Percentiles rank a stretch among this genome's conserved stretches.
phyloP scores from a whole-genome alignment of 1,140 invertebrate genomes.

The Sycophaga agraensis region DNA sequence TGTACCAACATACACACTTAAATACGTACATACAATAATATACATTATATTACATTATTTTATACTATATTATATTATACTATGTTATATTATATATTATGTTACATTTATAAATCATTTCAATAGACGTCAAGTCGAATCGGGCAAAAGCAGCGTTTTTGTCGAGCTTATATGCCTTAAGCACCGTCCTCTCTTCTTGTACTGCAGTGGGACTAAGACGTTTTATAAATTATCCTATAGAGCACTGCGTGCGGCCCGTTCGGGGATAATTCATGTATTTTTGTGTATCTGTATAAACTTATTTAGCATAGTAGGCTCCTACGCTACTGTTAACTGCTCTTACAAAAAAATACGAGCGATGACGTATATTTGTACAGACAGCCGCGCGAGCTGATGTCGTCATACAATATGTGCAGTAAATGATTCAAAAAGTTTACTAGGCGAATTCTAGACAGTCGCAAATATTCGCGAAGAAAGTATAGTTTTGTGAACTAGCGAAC shows the following conservation, averaged over 20 bases:
- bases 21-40: background rate
- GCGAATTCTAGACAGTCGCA: too few relatives aligned
- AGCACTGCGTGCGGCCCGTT: too few relatives aligned
- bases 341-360: too few relatives aligned
- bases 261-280: constrained; percentile 20
- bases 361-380: background rate
- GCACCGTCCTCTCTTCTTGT: background rate
- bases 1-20: background rate
- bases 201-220: background rate
- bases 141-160: constrained; percentile 16
- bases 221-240: too few relatives aligned
- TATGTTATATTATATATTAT: too few relatives aligned
- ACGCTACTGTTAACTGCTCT: too few relatives aligned
- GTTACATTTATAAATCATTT: too few relatives aligned
- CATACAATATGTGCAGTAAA: background rate
- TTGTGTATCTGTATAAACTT: constrained; percentile 21
- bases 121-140: constrained; percentile 9
- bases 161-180: constrained; percentile 25
- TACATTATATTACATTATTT: background rate
- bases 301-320: too few relatives aligned
- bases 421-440: background rate
- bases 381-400: background rate
- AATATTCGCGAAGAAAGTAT: too few relatives aligned
- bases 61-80: too few relatives aligned
- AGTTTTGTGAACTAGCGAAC: background rate